Base-by-base conservation (phyloP, 2,113 vertebrate species). In the Mastomys natalensis region DNA sequence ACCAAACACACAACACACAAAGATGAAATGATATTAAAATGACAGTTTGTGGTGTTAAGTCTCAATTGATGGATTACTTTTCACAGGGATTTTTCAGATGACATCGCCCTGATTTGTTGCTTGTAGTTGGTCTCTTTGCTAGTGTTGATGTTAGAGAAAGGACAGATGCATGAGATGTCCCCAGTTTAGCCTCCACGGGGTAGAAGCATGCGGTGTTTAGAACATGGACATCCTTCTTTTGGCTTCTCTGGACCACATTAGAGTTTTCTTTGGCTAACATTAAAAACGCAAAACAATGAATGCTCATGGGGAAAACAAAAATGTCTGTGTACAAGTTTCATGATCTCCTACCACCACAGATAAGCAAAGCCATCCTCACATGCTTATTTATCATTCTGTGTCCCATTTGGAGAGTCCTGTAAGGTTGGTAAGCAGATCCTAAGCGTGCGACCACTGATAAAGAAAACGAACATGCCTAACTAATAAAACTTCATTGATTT, bases 51-150 rank as follows among this genome's bases (percentile, higher is more conserved):
- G 37, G 68, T 48, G 78, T 74, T 95, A 89, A 66, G 48, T 90
- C 51, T 77, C 31, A 87, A 95, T 94, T 72, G 45, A 89, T 82
- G 51, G 15, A 37, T 78, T 81, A 74, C 51, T 34, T 85, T 92
- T 78, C 55, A 87, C 2, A 85, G 64, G 74, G 4, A 73, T 19
- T 93, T 93, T 91, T 82, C n/a, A 68, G 90, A 55, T 87, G 89
- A 45, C 26, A 70, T 24, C 90, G 21, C 34, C 74, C 76, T 87
- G 13, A 5, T 73, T 62, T 87, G 31, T 87, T 93, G 64, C 29
- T 82, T 92, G 45, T 34, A 64, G 66, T 48, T 86, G 21, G 51
- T 70, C 19, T 94, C 5, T 62, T 53, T n/a, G 58, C 58, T 66
- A 76, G 4, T 73, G 21, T 81, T 66, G 72, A 2, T 66, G 21